Base-by-base conservation (phyloP, 2,113 vertebrate species). In the Sterrhoptilus dennistouni region DNA sequence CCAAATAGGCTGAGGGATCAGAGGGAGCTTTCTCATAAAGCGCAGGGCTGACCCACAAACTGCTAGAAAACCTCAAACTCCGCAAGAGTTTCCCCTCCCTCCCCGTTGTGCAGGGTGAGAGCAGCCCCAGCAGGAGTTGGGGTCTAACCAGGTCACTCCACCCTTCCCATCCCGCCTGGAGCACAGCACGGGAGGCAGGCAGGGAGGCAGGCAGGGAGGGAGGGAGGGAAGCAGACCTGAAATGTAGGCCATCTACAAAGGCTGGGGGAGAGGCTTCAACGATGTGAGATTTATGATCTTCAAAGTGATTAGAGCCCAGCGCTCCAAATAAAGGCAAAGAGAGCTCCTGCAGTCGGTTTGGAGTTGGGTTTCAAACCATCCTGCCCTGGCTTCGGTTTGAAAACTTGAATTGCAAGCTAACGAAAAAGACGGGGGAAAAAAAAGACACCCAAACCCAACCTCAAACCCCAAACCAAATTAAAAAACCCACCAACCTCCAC, bases 111-210 rank as follows among this genome's bases (percentile, higher is more conserved):
- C 74, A 94, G 90, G 93, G 92, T 72, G 90, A 92, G 85, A 87
- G 91, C 87, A 92, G 94, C 75, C 89, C 23, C 77, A n/a, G 96
- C 79, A 93, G 86, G 88, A 90, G 21, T 1, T 12, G 93, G 90
- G 96, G 96, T 97, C 96, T 96, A 95, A 96, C 95, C 96, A 92
- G 96, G 93, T 94, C 92, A 89, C 94, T 91, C 94, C 94, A 95
- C 95, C 95, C 95, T 97, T 90, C 85, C 64, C 91, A 77, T 90
- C 84, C 93, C 2, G 95, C 94, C 94, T 27, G 90, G 83, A 95
- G 95, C 83, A 0, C 7, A 89, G 27, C 83, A 82, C 33, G 69
- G 87, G 38, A 96, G 60, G 76, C 15, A 63, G 75, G 70, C 65
- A 96, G 95, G 95, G 88, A 95, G 75, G 70, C 65, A 96, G 95